phyloP scores from a whole-genome alignment of 2,113 vertebrate genomes.

The Sapajus apella region DNA sequence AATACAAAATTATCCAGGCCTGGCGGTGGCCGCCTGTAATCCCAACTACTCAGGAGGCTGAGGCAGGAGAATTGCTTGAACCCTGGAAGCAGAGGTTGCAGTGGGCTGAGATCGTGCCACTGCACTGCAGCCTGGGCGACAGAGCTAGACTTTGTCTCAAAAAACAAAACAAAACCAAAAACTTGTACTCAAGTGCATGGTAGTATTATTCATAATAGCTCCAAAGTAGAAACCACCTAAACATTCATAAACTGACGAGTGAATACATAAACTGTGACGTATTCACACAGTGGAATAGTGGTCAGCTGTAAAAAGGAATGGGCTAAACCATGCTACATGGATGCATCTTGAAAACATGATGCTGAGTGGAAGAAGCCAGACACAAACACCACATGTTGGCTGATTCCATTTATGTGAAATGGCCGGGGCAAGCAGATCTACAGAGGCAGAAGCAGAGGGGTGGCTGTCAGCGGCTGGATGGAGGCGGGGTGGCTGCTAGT shows the following conservation, averaged over 20 bases:
- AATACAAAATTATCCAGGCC: too few relatives aligned
- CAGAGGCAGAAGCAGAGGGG: neutral
- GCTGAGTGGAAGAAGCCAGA: neutral
- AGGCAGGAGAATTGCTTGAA: too few relatives aligned
- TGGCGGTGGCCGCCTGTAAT: too few relatives aligned
- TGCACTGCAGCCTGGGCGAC: too few relatives aligned
- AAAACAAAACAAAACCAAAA: too few relatives aligned
- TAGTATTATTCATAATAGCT: neutral
- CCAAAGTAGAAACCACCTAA: neutral
- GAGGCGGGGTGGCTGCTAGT: fast-evolving
- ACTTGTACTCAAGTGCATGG: fast-evolving
- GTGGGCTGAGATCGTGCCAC: too few relatives aligned
- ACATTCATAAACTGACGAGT: neutral
- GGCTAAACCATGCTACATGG: fast-evolving
- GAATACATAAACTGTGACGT: neutral
- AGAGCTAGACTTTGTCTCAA: too few relatives aligned
- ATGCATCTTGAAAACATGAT: neutral
- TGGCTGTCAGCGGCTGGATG: neutral
- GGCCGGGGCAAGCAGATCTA: neutral
- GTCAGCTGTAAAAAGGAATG: neutral
- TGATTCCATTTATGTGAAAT: neutral
- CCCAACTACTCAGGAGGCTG: too few relatives aligned
- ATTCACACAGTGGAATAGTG: fast-evolving
- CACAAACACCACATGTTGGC: fast-evolving
- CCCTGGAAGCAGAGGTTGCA: too few relatives aligned